Base-by-base conservation (phyloP, 2,113 vertebrate genomes). In the Spermophilus dauricus region DNA sequence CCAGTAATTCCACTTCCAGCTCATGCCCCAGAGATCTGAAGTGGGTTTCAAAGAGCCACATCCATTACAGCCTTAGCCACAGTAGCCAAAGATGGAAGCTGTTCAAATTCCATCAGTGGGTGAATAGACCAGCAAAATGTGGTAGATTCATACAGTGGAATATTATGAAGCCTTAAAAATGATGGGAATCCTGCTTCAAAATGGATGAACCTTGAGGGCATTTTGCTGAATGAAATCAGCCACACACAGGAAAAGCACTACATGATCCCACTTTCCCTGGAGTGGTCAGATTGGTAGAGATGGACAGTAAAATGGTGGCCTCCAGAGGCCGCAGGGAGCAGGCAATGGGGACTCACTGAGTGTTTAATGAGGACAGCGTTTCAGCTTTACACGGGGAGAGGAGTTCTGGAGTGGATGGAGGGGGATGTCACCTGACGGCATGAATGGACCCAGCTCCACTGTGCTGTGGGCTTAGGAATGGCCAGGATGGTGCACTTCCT, bases 71-170 rank as follows among this genome's bases (percentile, higher is more conserved):
- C 10, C 3, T 17, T 10, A 13, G 0, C 42, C 87, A 11, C 22
- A 34, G 0, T 2, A 53, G 83, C 77, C 51, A 34, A 13, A 37
- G 16, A 8, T 24, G 42, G 73, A 48, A 76, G 5, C 48, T 0
- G 3, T 78, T 30, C 51, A 6, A 0, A 2, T 16, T 34, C 42
- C 56, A 10, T 2, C 12, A 0, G 11, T 42, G 39, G 53, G 20
- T 5, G 58, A 39, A 0, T 3, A 16, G 32, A 12, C 28, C 5
- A 34, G 20, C 2, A 18, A n/a, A 22, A 28, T 1, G 7, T 16
- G 48, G 39, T 14, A 6, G 28, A 0, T 11, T 7, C 22, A 0
- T 0, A 2, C n/a, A 5, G 1, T 22, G 51, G 83, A 75, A 24
- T 37, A 42, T 32, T 13, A 48, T 1, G 28, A 72, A n/a, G 45